These are phyloP conservation scores for Helicorthomorpha holstii DNA, from an alignment of 1,140 invertebrate genomes.

Conservation along the genomic window DNA sequence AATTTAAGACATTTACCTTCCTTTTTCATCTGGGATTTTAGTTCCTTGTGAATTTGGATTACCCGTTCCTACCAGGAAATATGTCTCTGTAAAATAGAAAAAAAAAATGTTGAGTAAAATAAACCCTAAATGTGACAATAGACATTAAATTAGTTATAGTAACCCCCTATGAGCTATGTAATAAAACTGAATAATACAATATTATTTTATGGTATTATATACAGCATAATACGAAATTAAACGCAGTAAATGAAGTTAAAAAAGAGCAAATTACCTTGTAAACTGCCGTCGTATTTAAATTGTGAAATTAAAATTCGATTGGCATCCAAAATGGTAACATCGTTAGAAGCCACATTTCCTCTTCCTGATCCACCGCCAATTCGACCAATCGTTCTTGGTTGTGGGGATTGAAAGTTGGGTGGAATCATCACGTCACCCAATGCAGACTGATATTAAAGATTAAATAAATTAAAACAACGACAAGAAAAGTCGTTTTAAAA, in stretches of 20 bases:
- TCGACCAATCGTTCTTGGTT: conserved; percentile 56
- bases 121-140: no score
- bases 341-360: conserved; percentile 52
- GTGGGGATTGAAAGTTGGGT: conserved; percentile 47
- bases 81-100: conserved; percentile 47
- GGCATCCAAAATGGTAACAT: conserved; percentile 75
- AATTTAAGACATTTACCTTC: conserved; percentile 30
- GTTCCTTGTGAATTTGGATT: conserved; percentile 58
- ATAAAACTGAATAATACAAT: neutral
- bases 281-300: conserved; percentile 75
- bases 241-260: conserved; percentile 39
- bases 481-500: neutral
- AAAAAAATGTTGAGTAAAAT: no score
- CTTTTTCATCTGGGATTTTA: conserved; percentile 70
- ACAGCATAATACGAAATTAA: conserved; percentile 75
- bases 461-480: neutral
- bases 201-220: neutral
- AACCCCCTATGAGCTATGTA: no score
- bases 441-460: conserved; percentile 45
- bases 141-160: no score
- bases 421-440: conserved; percentile 70
- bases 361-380: conserved; percentile 47
- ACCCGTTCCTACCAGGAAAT: conserved; percentile 83
- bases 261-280: conserved; percentile 17
- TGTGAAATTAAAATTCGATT: conserved; percentile 86